These are phyloP conservation scores for Discoglossus pictus DNA, from an alignment of 2,797 vertebrate genomes.

Conservation along the genomic window DNA sequence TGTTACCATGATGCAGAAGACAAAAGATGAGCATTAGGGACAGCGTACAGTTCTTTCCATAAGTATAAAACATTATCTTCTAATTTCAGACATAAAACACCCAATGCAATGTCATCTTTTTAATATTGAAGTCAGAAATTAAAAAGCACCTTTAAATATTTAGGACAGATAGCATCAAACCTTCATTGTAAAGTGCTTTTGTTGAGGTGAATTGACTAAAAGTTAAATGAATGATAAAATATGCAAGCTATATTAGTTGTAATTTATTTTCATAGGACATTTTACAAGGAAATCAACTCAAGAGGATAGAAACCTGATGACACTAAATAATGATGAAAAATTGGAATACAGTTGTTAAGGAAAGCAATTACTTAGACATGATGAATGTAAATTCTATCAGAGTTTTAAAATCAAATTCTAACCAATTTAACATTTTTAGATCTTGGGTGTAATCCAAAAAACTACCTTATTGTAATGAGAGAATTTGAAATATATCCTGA, in stretches of 20 bases:
- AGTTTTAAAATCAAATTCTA: constrained; percentile 49
- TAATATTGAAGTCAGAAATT: constrained; percentile 22
- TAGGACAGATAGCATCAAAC: constrained; percentile 35
- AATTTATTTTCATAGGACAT: constrained; percentile 64
- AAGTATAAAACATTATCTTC: constrained; percentile 43
- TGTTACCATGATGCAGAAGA: constrained; percentile 14
- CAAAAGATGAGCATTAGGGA: constrained; percentile 18
- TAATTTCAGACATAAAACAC: constrained; percentile 47
- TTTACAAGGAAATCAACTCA: constrained; percentile 67
- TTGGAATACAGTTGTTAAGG: constrained; percentile 55
- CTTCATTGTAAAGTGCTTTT: constrained; percentile 28
- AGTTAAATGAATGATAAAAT: constrained; percentile 54
- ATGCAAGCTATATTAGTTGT: constrained; percentile 62
- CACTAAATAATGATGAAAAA: constrained; percentile 64
- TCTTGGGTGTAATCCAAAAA: constrained; percentile 21
- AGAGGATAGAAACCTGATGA: constrained; percentile 60
- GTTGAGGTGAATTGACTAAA: constrained; percentile 7
- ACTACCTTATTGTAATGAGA: not conserved
- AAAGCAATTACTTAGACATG: constrained; percentile 63
- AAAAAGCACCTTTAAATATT: constrained; percentile 50
- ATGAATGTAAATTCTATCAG: constrained; percentile 59
- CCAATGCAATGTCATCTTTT: not conserved
- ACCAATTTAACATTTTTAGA: constrained; percentile 6
- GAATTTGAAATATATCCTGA: not conserved
- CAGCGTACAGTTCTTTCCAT: constrained; percentile 15